Percentiles rank a stretch among this genome's conserved stretches.
Conservation (phyloP, 2,797 vertebrate genomes). For the Emys orbicularis region DNA sequence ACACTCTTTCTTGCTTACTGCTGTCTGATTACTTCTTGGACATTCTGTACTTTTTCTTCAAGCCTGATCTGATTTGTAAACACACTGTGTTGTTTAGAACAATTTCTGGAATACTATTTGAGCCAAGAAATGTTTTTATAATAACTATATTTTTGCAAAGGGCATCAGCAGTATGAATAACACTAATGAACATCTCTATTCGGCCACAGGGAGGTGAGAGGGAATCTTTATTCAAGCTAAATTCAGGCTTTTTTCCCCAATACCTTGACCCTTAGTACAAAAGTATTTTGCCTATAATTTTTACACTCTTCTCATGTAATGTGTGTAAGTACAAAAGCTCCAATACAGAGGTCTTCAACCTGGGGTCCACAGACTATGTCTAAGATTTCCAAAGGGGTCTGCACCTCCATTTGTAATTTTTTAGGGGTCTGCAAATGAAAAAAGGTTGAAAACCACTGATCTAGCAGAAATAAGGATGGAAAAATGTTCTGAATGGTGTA, state of each 20-base stretch:
- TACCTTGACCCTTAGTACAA: not conserved
- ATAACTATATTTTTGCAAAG: slow-evolving; percentile 55
- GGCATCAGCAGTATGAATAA: slow-evolving; percentile 14
- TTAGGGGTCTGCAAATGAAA: not conserved
- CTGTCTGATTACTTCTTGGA: slow-evolving; percentile 50
- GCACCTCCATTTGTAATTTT: not conserved
- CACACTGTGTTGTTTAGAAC: slow-evolving; percentile 26
- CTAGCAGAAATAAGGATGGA: slow-evolving; percentile 5
- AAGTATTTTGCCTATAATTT: not conserved
- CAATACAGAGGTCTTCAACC: not conserved
- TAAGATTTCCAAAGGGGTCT: not conserved
- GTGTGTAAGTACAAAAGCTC: not conserved
- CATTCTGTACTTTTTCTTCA: slow-evolving; percentile 45
- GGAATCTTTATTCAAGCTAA: slow-evolving; percentile 28
- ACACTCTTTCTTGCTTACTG: slow-evolving; percentile 46
- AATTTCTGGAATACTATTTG: slow-evolving; percentile 61
- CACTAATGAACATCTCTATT: slow-evolving; percentile 62
- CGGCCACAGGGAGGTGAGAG: not conserved
- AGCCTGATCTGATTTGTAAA: slow-evolving; percentile 45
- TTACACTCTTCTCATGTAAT: not conserved
- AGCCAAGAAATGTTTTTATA: slow-evolving; percentile 58
- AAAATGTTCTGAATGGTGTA: slow-evolving; percentile 5
- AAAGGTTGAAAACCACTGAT: not conserved
- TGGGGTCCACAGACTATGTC: not conserved
- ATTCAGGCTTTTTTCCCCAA: slow-evolving; percentile 46